Percentiles rank a stretch among this genome's conserved stretches.
phyloP scores from a whole-genome alignment of 2,888 invertebrate genomes.

The Tupiocoris notatus region DNA sequence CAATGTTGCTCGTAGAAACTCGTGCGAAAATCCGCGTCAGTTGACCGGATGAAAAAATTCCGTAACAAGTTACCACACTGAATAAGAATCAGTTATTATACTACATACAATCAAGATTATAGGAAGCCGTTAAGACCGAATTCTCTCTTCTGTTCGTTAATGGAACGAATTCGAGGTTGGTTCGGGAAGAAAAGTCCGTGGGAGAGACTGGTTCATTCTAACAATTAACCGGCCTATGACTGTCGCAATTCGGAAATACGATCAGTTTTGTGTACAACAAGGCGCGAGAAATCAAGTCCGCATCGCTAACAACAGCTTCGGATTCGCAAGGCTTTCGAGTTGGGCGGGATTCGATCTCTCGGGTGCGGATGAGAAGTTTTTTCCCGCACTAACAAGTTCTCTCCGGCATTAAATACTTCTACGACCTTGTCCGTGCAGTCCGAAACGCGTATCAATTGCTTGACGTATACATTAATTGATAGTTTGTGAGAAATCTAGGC shows the following conservation, averaged over 20 bases:
- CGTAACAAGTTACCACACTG: background rate
- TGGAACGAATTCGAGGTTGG: background rate
- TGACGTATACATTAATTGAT: too few relatives aligned
- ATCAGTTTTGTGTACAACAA: background rate
- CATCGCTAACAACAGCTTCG: background rate
- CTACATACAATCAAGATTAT: background rate
- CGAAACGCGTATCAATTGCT: background rate
- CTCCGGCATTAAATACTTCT: background rate
- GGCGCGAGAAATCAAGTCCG: background rate
- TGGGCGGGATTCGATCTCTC: background rate
- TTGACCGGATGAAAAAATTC: background rate
- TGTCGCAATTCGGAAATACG: background rate
- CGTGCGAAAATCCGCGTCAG: background rate
- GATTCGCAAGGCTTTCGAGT: too few relatives aligned
- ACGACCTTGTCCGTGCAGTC: background rate
- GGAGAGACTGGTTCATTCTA: background rate
- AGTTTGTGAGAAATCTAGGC: too few relatives aligned
- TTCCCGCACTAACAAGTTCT: background rate
- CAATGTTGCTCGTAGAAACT: too few relatives aligned
- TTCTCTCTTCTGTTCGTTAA: background rate
- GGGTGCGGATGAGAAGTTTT: background rate
- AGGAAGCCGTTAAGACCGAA: background rate
- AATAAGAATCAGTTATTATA: background rate
- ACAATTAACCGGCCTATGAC: background rate
- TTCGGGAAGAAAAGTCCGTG: background rate